Conservation (phyloP, 37 sponge, comb jelly and placozoan species). For the Geodia barretti region DNA sequence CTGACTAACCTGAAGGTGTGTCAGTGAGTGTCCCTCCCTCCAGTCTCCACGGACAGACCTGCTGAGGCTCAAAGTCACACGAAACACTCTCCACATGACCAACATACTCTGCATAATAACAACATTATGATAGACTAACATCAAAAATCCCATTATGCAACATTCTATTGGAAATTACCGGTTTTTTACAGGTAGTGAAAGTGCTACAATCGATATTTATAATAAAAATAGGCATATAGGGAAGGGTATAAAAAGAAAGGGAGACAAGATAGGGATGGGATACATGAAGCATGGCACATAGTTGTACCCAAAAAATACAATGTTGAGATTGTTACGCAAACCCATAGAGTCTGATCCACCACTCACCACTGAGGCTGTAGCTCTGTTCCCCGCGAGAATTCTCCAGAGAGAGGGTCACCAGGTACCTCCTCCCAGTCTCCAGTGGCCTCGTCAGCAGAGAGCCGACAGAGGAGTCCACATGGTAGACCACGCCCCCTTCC, state of each 20-base stretch:
- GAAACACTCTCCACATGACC: not conserved
- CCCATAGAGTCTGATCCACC: no score
- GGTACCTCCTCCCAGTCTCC: not conserved
- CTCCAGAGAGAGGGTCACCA: not conserved
- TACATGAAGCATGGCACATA: no score
- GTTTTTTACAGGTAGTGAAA: no score
- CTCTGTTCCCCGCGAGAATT: not conserved
- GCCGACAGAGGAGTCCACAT: not conserved
- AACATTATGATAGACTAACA: no score
- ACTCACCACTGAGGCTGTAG: not conserved
- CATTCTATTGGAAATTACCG: no score
- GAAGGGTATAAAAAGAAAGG: no score
- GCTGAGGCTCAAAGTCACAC: conserved; percentile 25
- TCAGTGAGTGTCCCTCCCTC: not conserved
- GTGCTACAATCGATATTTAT: no score
- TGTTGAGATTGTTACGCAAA: no score
- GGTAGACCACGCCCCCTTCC: not conserved
- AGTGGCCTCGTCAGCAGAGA: not conserved
- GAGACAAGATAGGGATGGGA: no score
- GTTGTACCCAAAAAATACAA: no score
- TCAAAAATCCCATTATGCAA: no score
- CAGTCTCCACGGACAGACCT: conserved; percentile 12
- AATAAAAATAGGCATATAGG: no score
- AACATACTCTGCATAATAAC: conserved; percentile 23
- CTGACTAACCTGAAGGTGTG: conserved; percentile 4